Evolutionary conservation across 1,140 invertebrate species (phyloP), one percentile per base, ranked within the genome.

Genomic region (Notospermus geniculatus): DNA sequence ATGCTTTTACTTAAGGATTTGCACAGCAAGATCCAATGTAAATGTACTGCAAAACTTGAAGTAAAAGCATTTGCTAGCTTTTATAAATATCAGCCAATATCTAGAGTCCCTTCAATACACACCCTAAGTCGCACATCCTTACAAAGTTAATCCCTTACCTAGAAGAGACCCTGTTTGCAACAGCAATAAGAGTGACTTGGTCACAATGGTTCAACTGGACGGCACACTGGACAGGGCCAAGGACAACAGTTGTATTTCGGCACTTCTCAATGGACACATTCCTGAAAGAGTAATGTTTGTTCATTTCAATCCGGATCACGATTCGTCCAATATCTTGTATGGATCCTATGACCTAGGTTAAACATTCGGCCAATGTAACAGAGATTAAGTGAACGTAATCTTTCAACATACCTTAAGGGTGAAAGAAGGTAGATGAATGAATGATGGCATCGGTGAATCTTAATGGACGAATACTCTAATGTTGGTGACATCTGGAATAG

Each of bases 231-330:
- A 81, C 77, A 0, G 80, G 73, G 39, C 80, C 80, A 7, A 82
- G 69, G 9, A 81, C 71, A 23, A 82, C 69, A 0, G 77, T 81
- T 1, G 71, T 71, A 58, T 81, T 71, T 30, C 73, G 69, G 66
- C 80, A 82, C 58, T 82, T 82, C 62, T 80, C 76, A 55, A 82
- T 75, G 2, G 73, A 76, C 25, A 81, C 80, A 46, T 73, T 77
- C 57, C 80, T 81, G n/a, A 56, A 9, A 5, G 11, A 60, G 43
- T 59, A 25, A 4, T 22, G 4, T 54, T 25, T 54, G 43, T 17
- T 11, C 11, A 15, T 25, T 13, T 53, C 15, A 17, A 53, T 53
- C 13, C 11, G 9, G 11, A 53, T 15, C 11, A 17, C 11, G 9
- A 53, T 41, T 30, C 2, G 52, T 19, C 46, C 46, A 22, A 59